Conservation (phyloP, 2,888 invertebrate species). For the Reticulitermes lucifugus region DNA sequence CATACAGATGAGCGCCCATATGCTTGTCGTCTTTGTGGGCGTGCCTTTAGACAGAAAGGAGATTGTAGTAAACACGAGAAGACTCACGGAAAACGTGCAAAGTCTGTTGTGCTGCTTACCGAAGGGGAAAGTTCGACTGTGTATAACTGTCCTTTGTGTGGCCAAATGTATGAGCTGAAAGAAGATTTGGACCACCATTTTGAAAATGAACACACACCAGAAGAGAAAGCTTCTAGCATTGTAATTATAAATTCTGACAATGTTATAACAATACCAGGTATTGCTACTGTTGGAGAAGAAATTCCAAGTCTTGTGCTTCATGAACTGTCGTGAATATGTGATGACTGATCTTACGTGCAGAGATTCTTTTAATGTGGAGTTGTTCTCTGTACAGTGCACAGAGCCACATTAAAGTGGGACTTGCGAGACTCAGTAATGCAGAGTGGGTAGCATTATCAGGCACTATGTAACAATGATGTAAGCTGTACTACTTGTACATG, state of each 20-base stretch:
- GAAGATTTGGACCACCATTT: conserved; percentile 44
- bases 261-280: conserved; percentile 40
- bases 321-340: neutral
- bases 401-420: too few species aligned
- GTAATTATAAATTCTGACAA: conserved; percentile 44
- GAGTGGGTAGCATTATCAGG: too few species aligned
- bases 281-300: conserved; percentile 26
- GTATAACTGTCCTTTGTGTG: conserved; percentile 38
- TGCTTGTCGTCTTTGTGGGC: conserved; percentile 50
- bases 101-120: conserved; percentile 14
- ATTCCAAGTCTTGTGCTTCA: neutral
- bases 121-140: conserved; percentile 2
- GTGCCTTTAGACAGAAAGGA: conserved; percentile 53
- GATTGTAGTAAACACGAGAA: conserved; percentile 53
- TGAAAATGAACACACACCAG: conserved; percentile 34
- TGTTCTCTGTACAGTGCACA: too few species aligned
- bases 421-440: too few species aligned
- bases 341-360: neutral
- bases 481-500: too few species aligned
- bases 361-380: too few species aligned
- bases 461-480: too few species aligned
- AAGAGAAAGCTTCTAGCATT: conserved; percentile 31
- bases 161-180: conserved; percentile 36
- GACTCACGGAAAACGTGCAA: conserved; percentile 53
- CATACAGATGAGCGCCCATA: conserved; percentile 54